Percentiles rank a stretch among this genome's conserved stretches.
phyloP scores from a whole-genome alignment of 2,888 invertebrate species.

The Hirtodrosophila duncani region DNA sequence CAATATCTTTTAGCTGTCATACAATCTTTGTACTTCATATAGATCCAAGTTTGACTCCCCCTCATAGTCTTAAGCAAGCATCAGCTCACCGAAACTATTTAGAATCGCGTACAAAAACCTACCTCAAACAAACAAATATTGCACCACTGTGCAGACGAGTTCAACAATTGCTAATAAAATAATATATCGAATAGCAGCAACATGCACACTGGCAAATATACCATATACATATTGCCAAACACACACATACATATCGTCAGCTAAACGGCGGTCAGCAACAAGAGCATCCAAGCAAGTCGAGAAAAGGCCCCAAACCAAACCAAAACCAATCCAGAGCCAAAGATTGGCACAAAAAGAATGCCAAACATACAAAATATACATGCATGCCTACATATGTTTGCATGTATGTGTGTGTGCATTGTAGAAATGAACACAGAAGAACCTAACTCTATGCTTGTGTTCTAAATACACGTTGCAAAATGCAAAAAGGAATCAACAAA shows the following conservation, averaged over 20 bases:
- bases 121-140: constrained; percentile 1
- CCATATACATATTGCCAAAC: neutral
- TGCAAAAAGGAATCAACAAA: constrained; percentile 51
- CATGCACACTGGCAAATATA: constrained; percentile 4
- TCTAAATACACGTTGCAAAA: constrained; percentile 61
- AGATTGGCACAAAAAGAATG: constrained; percentile 48
- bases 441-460: constrained; percentile 43
- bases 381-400: constrained; percentile 7
- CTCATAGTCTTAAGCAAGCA: no score
- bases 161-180: constrained; percentile 62
- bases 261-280: constrained; percentile 39
- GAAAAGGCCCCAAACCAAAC: constrained; percentile 33
- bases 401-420: constrained; percentile 1
- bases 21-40: no score
- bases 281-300: constrained; percentile 64
- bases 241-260: neutral
- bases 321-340: constrained; percentile 15
- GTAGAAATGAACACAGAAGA: constrained; percentile 2
- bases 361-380: constrained; percentile 26
- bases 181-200: constrained; percentile 59
- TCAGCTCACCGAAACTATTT: no score
- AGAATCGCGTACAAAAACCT: no score
- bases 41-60: no score
- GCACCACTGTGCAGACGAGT: constrained; percentile 47
- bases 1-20: no score